phyloP scores from a whole-genome alignment of 2,888 invertebrate species.

The Lepetodrilus schrolli region DNA sequence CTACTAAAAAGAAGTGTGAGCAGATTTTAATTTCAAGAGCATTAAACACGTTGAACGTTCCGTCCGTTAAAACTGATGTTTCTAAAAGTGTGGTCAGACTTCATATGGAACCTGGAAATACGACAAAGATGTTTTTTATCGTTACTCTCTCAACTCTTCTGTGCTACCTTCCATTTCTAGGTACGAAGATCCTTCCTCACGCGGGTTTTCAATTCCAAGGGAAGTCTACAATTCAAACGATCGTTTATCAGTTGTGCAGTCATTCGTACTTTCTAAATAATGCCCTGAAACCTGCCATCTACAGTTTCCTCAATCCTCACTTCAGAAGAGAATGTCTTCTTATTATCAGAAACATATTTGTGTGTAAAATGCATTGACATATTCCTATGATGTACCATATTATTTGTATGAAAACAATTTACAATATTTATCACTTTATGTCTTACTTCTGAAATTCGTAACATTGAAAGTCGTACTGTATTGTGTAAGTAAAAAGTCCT shows the following conservation, averaged over 20 bases:
- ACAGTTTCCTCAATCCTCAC: constrained; percentile 47
- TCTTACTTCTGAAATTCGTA: no score
- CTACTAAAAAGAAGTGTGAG: background rate
- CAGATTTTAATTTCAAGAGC: constrained; percentile 3
- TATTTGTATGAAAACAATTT: no score
- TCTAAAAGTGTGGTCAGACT: background rate
- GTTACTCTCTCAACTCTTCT: background rate
- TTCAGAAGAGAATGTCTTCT: background rate
- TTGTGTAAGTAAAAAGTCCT: no score
- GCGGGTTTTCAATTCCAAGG: background rate
- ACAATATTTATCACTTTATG: no score
- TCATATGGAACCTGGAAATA: background rate
- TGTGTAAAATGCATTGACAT: no score
- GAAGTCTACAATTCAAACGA: background rate
- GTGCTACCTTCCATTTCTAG: background rate
- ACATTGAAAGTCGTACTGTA: no score
- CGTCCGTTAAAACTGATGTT: background rate
- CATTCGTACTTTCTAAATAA: constrained; percentile 42
- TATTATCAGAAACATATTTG: no score
- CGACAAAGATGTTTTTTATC: background rate
- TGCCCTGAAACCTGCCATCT: constrained; percentile 54
- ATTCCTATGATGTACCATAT: no score
- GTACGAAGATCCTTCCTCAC: background rate
- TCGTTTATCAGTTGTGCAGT: background rate
- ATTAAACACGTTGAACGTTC: background rate